These are phyloP conservation scores for Nematostella vectensis DNA, from an alignment of 92 coral and sea anemone genomes.

Conservation along the genomic window DNA sequence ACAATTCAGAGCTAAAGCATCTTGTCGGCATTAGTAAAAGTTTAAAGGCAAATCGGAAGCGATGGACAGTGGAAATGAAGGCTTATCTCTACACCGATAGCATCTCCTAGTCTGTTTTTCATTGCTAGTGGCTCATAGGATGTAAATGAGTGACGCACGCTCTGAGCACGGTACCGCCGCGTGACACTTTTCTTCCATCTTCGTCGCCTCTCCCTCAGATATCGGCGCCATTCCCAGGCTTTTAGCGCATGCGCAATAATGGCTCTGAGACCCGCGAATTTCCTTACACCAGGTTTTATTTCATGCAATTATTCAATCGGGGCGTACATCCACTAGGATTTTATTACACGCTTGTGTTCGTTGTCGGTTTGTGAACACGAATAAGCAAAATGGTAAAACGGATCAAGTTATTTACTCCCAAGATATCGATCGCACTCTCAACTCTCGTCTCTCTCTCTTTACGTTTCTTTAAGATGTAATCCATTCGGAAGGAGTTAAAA, in stretches of 20 bases:
- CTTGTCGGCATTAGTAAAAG: no score
- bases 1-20: no score
- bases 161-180: conserved; percentile 16
- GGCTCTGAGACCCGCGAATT: neutral
- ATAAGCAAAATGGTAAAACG: neutral
- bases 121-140: conserved; percentile 22
- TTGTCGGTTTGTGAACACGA: neutral
- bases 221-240: conserved; percentile 8
- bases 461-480: no score
- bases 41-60: conserved; percentile 24
- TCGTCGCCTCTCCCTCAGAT: conserved; percentile 14
- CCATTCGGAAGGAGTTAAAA: no score
- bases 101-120: conserved; percentile 33
- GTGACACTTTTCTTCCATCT: conserved; percentile 26
- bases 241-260: conserved; percentile 39
- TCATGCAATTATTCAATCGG: no score
- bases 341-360: no score
- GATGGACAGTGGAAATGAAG: neutral
- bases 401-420: no score
- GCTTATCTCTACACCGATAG: conserved; percentile 22
- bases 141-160: conserved; percentile 27
- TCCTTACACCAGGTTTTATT: neutral
- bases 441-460: no score
- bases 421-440: no score
- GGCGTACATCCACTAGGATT: no score